Percentiles rank a stretch among this genome's conserved stretches.
Conservation (phyloP, 2,888 invertebrate genomes). For the Drosophila peninsularis region DNA sequence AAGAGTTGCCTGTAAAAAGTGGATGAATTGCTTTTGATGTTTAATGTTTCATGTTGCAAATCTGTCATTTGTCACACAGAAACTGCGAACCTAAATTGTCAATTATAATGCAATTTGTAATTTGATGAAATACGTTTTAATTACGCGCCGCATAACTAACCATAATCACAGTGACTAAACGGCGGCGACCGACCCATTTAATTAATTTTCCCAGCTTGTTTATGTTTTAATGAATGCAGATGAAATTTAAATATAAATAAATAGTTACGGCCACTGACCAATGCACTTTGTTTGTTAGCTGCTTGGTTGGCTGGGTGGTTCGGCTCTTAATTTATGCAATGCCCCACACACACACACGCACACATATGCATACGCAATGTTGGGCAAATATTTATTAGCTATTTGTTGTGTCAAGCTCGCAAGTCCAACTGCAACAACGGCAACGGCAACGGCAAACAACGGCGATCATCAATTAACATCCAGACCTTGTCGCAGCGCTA, state of each 20-base stretch:
- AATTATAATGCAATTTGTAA: conserved; percentile 55
- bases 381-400: conserved; percentile 74
- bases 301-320: conserved; percentile 1
- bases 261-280: conserved; percentile 28
- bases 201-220: conserved; percentile 57
- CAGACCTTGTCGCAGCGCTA: conserved; percentile 13
- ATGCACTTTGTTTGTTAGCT: conserved; percentile 10
- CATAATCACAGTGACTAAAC: conserved; percentile 58
- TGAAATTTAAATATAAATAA: conserved; percentile 59
- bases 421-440: conserved; percentile 18
- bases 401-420: conserved; percentile 32
- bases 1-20: conserved; percentile 55
- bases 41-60: conserved; percentile 22
- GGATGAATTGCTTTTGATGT: conserved; percentile 30
- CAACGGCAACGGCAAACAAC: conserved; percentile 19
- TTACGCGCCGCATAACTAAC: conserved; percentile 52
- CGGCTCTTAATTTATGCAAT: conserved; percentile 66
- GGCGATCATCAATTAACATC: conserved; percentile 48
- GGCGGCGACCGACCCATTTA: conserved; percentile 43
- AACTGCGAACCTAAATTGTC: conserved; percentile 33
- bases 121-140: conserved; percentile 45
- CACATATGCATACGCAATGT: conserved; percentile 64
- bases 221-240: conserved; percentile 63
- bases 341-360: conserved; percentile 24
- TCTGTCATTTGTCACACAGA: conserved; percentile 17